Conservation (phyloP, 2,797 vertebrate genomes). For the Ctenopoma multispine region DNA sequence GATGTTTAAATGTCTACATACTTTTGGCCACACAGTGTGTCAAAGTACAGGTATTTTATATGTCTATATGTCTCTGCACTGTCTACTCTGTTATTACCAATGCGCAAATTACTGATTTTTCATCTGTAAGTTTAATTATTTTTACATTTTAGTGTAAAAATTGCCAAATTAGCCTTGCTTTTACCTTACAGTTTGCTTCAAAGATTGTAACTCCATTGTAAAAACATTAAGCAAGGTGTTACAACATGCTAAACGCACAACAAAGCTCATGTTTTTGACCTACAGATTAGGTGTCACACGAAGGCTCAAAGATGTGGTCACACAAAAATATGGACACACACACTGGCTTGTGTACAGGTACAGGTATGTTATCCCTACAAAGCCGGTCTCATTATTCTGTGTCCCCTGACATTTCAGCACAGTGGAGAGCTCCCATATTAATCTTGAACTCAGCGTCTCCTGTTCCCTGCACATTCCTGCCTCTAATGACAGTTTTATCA, state of each 20-base stretch:
- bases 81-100: too few species aligned
- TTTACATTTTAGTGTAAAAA: too few species aligned
- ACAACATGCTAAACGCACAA: constrained; percentile 13
- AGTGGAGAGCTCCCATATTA: constrained; percentile 75
- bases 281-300: constrained; percentile 47
- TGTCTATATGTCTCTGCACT: too few species aligned
- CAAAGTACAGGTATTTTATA: too few species aligned
- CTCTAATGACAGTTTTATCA: constrained; percentile 85
- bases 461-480: constrained; percentile 55
- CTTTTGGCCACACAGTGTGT: too few species aligned
- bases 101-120: too few species aligned
- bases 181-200: not conserved
- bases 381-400: constrained; percentile 76
- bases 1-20: too few species aligned
- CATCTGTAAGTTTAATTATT: too few species aligned
- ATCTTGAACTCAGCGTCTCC: constrained; percentile 66
- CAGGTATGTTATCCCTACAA: constrained; percentile 67
- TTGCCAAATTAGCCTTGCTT: not conserved
- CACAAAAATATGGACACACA: constrained; percentile 25
- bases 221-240: constrained; percentile 12
- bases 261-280: constrained; percentile 55
- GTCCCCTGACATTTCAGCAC: constrained; percentile 79
- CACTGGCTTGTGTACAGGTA: constrained; percentile 35
- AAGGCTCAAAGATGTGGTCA: constrained; percentile 30
- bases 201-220: constrained; percentile 1